These are phyloP conservation scores for Cochlearius cochlearius DNA, from an alignment of 2,113 vertebrate species.

Conservation along the genomic window DNA sequence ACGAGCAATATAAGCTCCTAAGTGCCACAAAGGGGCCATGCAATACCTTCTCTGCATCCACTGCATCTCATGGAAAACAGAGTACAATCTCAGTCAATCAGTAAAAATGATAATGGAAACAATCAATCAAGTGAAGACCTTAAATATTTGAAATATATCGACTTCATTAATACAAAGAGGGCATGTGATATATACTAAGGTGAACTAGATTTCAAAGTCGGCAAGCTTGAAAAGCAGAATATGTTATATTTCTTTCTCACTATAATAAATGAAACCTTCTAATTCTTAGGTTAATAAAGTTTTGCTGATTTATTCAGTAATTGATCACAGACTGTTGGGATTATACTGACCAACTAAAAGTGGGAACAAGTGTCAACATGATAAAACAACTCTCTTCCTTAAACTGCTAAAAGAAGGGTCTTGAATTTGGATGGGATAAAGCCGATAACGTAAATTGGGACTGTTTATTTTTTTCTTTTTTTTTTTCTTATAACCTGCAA, in stretches of 20 bases:
- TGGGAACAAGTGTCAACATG: not conserved
- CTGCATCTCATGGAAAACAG: not conserved
- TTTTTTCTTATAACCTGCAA: not conserved
- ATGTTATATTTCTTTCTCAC: not conserved
- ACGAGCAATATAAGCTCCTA: not conserved
- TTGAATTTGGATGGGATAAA: not conserved
- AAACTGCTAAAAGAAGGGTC: not conserved
- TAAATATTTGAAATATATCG: not conserved
- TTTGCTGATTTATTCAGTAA: not conserved
- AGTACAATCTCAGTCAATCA: not conserved
- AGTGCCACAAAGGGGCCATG: not conserved
- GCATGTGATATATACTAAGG: not conserved
- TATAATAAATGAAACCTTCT: not conserved
- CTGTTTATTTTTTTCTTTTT: not conserved
- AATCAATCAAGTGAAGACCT: not conserved
- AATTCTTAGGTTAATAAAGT: not conserved
- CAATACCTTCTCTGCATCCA: not conserved
- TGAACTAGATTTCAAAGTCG: not conserved
- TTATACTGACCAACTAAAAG: not conserved
- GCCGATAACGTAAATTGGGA: not conserved
- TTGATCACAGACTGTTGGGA: not conserved
- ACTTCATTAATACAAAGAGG: not conserved
- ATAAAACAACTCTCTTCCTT: not conserved
- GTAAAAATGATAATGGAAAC: not conserved
- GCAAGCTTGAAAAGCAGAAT: not conserved